A percentile compares a stretch with the other conserved stretches of the same genome.
phyloP scores from a whole-genome alignment of 2,797 vertebrate genomes.

The Mus caroli region DNA sequence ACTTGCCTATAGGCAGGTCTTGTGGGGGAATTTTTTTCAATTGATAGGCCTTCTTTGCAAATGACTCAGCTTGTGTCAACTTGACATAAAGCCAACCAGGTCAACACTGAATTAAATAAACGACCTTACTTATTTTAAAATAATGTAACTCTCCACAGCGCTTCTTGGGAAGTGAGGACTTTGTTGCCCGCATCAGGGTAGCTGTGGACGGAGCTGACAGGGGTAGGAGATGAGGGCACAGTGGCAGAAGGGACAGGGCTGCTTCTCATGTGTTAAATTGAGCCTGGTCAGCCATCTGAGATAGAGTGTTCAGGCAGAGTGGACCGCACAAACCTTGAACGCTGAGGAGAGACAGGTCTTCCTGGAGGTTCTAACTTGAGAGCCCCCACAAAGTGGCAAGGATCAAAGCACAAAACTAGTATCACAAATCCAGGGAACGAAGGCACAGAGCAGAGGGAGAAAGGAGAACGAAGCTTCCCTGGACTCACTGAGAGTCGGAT shows the following conservation, averaged over 20 bases:
- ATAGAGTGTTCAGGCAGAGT: not conserved
- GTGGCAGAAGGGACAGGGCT: not conserved
- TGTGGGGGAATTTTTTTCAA: not conserved
- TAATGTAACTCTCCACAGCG: not conserved
- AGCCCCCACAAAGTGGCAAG: not conserved
- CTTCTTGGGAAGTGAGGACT: not conserved
- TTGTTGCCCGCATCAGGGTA: not conserved
- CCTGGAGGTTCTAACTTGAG: not conserved
- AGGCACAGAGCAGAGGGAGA: not conserved
- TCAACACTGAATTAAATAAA: not conserved
- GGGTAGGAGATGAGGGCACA: too few species aligned
- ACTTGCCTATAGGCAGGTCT: not conserved
- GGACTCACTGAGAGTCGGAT: too few species aligned
- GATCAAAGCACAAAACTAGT: not conserved
- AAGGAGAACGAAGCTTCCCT: not conserved
- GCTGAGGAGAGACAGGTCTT: not conserved
- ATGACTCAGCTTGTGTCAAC: not conserved
- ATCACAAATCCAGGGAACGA: not conserved
- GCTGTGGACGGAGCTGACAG: not conserved
- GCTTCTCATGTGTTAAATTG: not conserved
- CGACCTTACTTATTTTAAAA: not conserved
- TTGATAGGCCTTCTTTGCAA: not conserved
- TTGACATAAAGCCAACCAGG: not conserved
- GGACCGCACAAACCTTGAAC: not conserved
- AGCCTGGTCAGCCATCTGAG: not conserved